Evolutionary conservation across 2,888 invertebrate genomes (phyloP), one percentile per base, ranked within the genome.

Genomic region (Salpingus planirostris): DNA sequence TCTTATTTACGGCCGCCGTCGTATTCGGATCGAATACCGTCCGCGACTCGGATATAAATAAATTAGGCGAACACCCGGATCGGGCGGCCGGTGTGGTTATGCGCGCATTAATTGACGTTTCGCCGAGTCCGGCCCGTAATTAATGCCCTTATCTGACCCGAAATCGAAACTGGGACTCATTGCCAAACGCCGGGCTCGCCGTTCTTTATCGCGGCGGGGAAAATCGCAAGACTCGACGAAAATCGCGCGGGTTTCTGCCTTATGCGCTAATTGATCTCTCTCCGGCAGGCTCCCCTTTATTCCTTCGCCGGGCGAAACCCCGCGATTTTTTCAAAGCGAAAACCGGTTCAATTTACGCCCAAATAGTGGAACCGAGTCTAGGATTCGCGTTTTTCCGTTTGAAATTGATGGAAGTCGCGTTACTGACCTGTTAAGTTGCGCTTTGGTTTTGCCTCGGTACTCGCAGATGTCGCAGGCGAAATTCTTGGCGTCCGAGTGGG

Each of bases 371-470:
- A n/a, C n/a, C n/a, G n/a, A n/a, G n/a, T n/a, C n/a, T n/a, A n/a
- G n/a, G n/a, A n/a, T n/a, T n/a, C n/a, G n/a, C n/a, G n/a, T n/a
- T n/a, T n/a, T n/a, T n/a, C n/a, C 18, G 6, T 24, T 24, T 24
- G 3, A 10, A 2, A 11, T 11, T 24, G 12, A 12, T 3, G 2
- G 10, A 28, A 31, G 8, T 23, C 21, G 12, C 15, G 10, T 29
- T 11, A 35, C 53, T 54, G 58, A 75, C 76, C 73, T 69, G 22
- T 59, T 61, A 13, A 76, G 58, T 38, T 66, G 65, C 27, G 54
- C 53, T 36, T 63, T 65, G 5, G 69, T 73, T 51, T 74, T 74
- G 32, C 73, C 71, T 30, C 63, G 63, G 49, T 74, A 74, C 7
- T 52, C 57, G 52, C 76, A 77, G 3, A 59, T 49, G 10, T 59